These are phyloP conservation scores for Prochilodus magdalenae DNA, from an alignment of 2,113 vertebrate species.

Conservation along the genomic window DNA sequence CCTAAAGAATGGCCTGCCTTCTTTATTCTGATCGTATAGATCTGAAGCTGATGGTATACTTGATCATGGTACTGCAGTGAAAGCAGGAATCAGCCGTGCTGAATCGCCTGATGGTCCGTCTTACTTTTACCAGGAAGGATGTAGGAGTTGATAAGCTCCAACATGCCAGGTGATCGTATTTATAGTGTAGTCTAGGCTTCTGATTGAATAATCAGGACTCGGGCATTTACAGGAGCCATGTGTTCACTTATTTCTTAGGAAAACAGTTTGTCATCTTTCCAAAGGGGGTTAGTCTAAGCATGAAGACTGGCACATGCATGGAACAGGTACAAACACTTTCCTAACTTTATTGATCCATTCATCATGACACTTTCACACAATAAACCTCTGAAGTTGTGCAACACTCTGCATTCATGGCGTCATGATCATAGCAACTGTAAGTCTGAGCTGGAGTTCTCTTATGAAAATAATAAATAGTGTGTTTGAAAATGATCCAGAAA, in stretches of 20 bases:
- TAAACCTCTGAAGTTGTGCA: no score
- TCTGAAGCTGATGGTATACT: not conserved
- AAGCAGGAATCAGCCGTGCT: not conserved
- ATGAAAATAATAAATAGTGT: no score
- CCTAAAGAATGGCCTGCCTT: no score
- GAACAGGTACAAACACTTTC: no score
- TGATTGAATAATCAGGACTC: not conserved
- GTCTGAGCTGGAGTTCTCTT: no score
- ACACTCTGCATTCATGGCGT: no score
- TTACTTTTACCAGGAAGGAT: not conserved
- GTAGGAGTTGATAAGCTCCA: constrained; percentile 4
- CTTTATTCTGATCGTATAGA: no score
- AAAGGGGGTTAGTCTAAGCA: not conserved
- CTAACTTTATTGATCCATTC: no score
- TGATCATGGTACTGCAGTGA: not conserved
- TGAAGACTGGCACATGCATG: not conserved
- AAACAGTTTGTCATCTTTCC: not conserved
- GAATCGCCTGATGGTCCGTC: not conserved
- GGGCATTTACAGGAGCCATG: constrained; percentile 1
- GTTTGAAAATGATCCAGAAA: no score
- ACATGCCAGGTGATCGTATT: not conserved
- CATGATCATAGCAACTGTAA: no score
- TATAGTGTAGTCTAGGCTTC: not conserved
- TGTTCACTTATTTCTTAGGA: not conserved
- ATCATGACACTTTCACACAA: no score